A percentile compares a stretch with the other conserved stretches of the same genome.
Conservation (phyloP, 2,888 invertebrate species). For the Mechanitis mazaeus region DNA sequence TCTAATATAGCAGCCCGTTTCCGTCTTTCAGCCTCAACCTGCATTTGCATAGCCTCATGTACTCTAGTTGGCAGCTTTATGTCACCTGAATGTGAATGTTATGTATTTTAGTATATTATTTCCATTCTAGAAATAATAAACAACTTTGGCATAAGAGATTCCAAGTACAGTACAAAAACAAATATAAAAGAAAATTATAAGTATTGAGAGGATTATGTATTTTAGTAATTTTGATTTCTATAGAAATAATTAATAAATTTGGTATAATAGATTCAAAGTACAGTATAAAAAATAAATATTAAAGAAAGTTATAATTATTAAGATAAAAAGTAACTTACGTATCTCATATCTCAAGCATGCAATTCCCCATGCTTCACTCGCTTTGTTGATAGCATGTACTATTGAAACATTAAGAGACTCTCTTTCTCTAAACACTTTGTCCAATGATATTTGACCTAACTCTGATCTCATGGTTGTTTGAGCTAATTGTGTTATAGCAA, state of each 20-base stretch:
- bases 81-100: constrained; percentile 79
- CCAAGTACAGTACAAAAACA: neutral
- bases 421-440: constrained; percentile 97
- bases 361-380: constrained; percentile 99
- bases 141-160: too few relatives aligned
- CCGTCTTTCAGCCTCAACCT: constrained; percentile 98
- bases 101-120: neutral
- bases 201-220: too few relatives aligned
- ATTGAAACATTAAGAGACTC: constrained; percentile 96
- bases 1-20: constrained; percentile 98
- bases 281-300: too few relatives aligned
- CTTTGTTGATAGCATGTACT: constrained; percentile 97
- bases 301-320: too few relatives aligned
- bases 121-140: too few relatives aligned
- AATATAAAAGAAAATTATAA: neutral
- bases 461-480: constrained; percentile 99
- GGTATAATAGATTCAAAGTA: neutral
- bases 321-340: constrained; percentile 47
- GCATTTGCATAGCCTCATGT: constrained; percentile 99
- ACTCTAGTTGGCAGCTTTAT: constrained; percentile 93
- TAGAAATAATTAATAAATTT: neutral
- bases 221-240: too few relatives aligned
- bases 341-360: constrained; percentile 88
- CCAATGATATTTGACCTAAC: constrained; percentile 96
- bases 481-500: constrained; percentile 98